Conservation (phyloP, 2,113 vertebrate species). For the Trinectes maculatus region DNA sequence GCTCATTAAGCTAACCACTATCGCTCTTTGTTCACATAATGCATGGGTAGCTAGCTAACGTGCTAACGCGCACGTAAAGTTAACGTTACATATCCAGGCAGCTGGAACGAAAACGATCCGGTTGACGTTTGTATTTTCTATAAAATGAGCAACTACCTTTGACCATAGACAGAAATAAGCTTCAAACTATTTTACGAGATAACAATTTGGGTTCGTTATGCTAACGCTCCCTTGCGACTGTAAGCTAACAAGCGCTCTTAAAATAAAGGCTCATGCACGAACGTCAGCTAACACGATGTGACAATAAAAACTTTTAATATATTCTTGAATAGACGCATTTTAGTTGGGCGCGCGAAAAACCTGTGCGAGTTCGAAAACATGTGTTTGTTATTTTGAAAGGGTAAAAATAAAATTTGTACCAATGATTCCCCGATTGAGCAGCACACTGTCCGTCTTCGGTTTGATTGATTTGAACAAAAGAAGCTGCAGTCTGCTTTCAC, state of each 20-base stretch:
- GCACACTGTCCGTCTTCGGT: conserved; percentile 80
- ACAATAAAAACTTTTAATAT: conserved; percentile 36
- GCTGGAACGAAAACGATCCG: not conserved
- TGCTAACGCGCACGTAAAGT: conserved; percentile 25
- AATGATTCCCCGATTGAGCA: conserved; percentile 79
- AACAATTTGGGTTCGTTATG: conserved; percentile 10
- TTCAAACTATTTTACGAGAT: not conserved
- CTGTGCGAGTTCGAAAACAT: not conserved
- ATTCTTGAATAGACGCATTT: not conserved
- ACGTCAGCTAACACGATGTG: conserved; percentile 21
- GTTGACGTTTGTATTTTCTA: not conserved
- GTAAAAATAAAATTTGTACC: conserved; percentile 56
- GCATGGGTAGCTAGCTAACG: conserved; percentile 40
- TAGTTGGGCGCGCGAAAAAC: not conserved
- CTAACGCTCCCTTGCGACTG: conserved; percentile 53
- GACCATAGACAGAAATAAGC: not conserved
- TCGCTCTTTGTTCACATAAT: conserved; percentile 69
- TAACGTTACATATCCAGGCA: not conserved
- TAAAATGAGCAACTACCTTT: not conserved
- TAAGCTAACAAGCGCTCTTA: conserved; percentile 68
- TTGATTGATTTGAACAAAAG: conserved; percentile 95
- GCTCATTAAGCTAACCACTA: conserved; percentile 51
- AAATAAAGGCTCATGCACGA: conserved; percentile 64
- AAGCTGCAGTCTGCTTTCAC: conserved; percentile 88
- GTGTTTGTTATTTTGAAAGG: conserved; percentile 1